Base-by-base conservation (phyloP, 2,113 vertebrate genomes). In the Psilopsiagon aurifrons region DNA sequence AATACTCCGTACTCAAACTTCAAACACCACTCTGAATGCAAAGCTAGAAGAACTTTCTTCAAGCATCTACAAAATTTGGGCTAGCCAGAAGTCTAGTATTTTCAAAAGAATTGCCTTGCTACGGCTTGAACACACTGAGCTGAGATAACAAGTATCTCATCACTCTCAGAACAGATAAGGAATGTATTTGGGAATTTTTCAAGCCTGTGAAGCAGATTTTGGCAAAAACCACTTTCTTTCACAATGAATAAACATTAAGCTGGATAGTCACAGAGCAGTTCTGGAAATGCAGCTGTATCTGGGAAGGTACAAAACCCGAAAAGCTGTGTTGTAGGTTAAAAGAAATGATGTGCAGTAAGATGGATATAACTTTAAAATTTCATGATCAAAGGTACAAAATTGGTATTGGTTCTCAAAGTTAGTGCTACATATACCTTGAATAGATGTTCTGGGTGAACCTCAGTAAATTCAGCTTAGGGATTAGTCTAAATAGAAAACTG, bases 291-390 rank as follows among this genome's bases (percentile, higher is more conserved):
- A 94, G 18, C 9, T 85, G 16, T 35, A 14, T 35, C 55, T 81
- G 25, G 19, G 25, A 75, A 78, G 28, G 22, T 70, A 57, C 41
- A 67, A 84, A 73, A 49, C 7, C n/a, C 63, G 31, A 86, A 91
- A 67, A 11, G 7, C 9, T 74, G 15, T 0, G 0, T 66, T 70
- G 13, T 44, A 33, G 15, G 8, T 2, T 9, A 8, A 59, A 86
- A 82, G 10, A 82, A 68, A 41, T 67, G 1, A 46, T 17, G 9
- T 49, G 7, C 41, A 20, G 8, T 37, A 47, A 77, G 7, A 54
- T 6, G 10, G n/a, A 73, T 10, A 27, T 47, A 68, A 31, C 33
- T 54, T 74, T 66, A 77, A 74, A 88, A 23, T 69, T 37, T 47
- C 10, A 4, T 44, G 5, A 46, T 90, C 25, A 55, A 35, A 88